These are phyloP conservation scores for Acromyrmex echinatior DNA, from an alignment of 1,140 invertebrate genomes.

Conservation along the genomic window DNA sequence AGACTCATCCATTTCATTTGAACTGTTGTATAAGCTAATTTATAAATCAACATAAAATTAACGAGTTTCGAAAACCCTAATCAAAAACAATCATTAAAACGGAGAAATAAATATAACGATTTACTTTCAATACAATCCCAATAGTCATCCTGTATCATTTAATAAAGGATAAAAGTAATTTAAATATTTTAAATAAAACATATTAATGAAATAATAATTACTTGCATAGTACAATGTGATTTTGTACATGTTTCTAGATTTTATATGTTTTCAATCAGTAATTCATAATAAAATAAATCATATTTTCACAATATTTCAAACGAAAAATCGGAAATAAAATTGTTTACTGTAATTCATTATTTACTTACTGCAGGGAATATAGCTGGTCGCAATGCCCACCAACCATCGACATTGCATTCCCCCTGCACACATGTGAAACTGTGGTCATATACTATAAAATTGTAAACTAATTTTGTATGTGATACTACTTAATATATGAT, in stretches of 20 bases:
- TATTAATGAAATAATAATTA: slow-evolving; percentile 35
- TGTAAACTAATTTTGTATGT: slow-evolving; percentile 52
- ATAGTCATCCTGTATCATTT: neutral
- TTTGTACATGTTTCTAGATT: neutral
- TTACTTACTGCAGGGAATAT: slow-evolving; percentile 87
- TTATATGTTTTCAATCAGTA: neutral
- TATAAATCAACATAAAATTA: too few relatives aligned
- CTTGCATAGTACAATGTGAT: neutral
- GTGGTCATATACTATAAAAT: slow-evolving; percentile 81
- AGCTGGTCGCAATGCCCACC: slow-evolving; percentile 87
- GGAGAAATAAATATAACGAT: too few relatives aligned
- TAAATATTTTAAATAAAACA: neutral
- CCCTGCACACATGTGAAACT: slow-evolving; percentile 86
- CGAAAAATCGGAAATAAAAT: slow-evolving; percentile 62
- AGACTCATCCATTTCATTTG: too few relatives aligned
- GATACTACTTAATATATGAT: slow-evolving; percentile 1
- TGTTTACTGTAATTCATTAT: slow-evolving; percentile 76
- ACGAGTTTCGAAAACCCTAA: too few relatives aligned
- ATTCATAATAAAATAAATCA: slow-evolving; percentile 15
- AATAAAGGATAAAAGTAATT: neutral
- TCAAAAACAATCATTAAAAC: too few relatives aligned
- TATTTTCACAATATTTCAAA: neutral
- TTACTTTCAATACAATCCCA: too few relatives aligned
- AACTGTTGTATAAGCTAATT: too few relatives aligned
- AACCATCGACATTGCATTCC: slow-evolving; percentile 86